Base-by-base conservation (phyloP, 2,888 invertebrate species). In the Germaria angustata region DNA sequence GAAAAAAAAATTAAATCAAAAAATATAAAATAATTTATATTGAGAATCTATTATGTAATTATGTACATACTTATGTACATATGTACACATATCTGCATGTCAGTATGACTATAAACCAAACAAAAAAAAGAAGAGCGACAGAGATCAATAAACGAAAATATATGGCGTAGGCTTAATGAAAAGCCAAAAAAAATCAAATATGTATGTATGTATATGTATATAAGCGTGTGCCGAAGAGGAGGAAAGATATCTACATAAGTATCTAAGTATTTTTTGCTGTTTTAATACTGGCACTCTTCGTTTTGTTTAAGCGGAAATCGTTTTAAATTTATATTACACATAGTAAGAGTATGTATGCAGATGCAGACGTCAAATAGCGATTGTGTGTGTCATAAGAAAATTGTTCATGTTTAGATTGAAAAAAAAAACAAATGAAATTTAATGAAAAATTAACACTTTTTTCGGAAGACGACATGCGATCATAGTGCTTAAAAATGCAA, bases 281-380 rank as follows among this genome's bases (percentile, higher is more conserved):
- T 13, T 11, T 49, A 7, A 1, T 57, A 32, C 13, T 44, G n/a
- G 36, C 36, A 49, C 22, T 76, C 49, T 61, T 68, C 32, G 15
- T 69, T 77, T 77, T 77, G 53, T 81, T 78, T 72, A 32, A 69
- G 73, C 81, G 81, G 78, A 81, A 81, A 81, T 78, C 72, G 69
- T 78, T 77, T 81, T 81, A 81, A 81, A 81, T 81, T 81, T 71
- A 72, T 81, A 77, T 63, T 72, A 72, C 77, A 72, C 66, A 77
- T 49, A 65, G 71, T 71, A 53, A 20, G 39, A 57, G 57, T 65
- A 57, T 72, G 65, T 65, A 49, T 72, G 65, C 32, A 72, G 66
- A 72, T 73, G 41, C 36, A 72, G 72, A 66, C 57, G 65, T 80
- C 66, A 73, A 59, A 80, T 66, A 72, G 65, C 65, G 34, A 73